These are phyloP conservation scores for Scrobipalpa costella DNA, from an alignment of 2,888 invertebrate genomes.

Conservation along the genomic window DNA sequence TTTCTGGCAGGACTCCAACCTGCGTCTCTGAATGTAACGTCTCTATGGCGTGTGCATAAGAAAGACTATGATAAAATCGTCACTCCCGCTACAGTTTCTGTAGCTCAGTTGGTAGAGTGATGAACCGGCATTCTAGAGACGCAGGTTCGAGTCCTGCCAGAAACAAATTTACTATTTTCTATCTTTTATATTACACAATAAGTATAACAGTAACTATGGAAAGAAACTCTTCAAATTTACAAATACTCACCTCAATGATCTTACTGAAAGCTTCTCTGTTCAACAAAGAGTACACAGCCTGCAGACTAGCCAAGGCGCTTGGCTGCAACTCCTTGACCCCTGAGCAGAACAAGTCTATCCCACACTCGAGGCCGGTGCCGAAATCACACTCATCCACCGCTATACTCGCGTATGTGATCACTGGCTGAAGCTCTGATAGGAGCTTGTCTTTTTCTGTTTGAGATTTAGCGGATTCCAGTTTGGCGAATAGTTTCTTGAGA, in stretches of 20 bases:
- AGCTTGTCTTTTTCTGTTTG: conserved; percentile 81
- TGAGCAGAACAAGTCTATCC: conserved; percentile 91
- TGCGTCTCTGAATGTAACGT: too few relatives aligned
- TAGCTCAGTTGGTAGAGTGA: too few relatives aligned
- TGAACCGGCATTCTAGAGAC: too few relatives aligned
- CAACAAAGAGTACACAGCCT: conserved; percentile 88
- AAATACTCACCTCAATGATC: conserved; percentile 81
- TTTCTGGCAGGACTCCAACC: too few relatives aligned
- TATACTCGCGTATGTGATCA: conserved; percentile 91
- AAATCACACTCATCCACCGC: conserved; percentile 98
- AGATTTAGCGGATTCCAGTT: conserved; percentile 81
- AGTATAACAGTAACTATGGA: too few relatives aligned
- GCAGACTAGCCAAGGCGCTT: conserved; percentile 83
- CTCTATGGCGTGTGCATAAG: too few relatives aligned
- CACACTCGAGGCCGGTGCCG: conserved; percentile 94
- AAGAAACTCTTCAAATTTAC: too few relatives aligned
- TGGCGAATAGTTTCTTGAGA: conserved; percentile 85
- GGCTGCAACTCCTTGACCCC: conserved; percentile 86
- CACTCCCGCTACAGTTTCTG: too few relatives aligned
- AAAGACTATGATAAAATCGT: too few relatives aligned
- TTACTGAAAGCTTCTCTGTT: conserved; percentile 86
- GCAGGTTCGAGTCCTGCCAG: too few relatives aligned
- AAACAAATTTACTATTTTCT: too few relatives aligned
- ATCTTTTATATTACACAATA: too few relatives aligned
- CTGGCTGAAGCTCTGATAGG: conserved; percentile 87